phyloP scores from a whole-genome alignment of 2,113 vertebrate species.

The Hymenochirus boettgeri region DNA sequence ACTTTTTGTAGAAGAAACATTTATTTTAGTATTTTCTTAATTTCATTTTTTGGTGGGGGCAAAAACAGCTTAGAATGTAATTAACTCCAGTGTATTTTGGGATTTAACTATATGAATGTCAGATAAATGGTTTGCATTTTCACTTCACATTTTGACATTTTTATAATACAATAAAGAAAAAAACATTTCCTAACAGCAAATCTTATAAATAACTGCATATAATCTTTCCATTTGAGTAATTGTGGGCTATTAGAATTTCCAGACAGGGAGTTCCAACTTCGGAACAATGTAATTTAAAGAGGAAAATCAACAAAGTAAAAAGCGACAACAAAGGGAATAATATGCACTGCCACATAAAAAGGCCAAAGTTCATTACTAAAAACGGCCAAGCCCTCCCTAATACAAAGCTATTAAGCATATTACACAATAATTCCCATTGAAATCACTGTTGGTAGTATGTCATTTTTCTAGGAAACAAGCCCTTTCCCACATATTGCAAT shows the following conservation, averaged over 20 bases:
- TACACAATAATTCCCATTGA: too few relatives aligned
- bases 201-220: constrained; percentile 24
- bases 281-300: constrained; percentile 6
- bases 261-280: constrained; percentile 26
- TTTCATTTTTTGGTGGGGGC: too few relatives aligned
- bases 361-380: too few relatives aligned
- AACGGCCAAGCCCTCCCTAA: too few relatives aligned
- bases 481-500: too few relatives aligned
- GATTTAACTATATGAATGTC: constrained; percentile 13
- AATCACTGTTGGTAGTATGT: too few relatives aligned
- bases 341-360: too few relatives aligned
- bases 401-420: too few relatives aligned
- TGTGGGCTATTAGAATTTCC: constrained; percentile 33
- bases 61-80: constrained; percentile 6
- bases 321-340: neutral
- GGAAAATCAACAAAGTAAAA: constrained; percentile 31
- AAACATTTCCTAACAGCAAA: constrained; percentile 22
- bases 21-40: too few relatives aligned
- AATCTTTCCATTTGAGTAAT: constrained; percentile 40
- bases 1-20: too few relatives aligned
- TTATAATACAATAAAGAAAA: constrained; percentile 30
- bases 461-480: too few relatives aligned
- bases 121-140: constrained; percentile 35
- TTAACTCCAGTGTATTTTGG: constrained; percentile 2
- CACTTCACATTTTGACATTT: constrained; percentile 39